Base-by-base conservation (phyloP, 2,888 invertebrate species). In the Dynastes tityus region DNA sequence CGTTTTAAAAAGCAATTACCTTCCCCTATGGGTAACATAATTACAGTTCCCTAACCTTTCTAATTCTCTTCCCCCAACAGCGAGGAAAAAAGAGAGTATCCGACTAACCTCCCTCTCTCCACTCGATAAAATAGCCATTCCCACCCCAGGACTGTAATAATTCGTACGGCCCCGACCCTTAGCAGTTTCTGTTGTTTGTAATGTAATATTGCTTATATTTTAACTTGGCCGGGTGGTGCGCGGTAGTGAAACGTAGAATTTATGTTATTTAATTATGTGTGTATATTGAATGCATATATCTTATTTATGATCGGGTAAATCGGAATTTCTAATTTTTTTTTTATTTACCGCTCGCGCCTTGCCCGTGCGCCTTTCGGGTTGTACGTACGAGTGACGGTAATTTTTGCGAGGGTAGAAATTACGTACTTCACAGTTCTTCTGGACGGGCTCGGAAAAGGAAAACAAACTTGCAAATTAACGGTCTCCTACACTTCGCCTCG, bases 1-100 rank as follows among this genome's bases (percentile, higher is more conserved):
- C 83, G 86, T 85, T 87, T 88, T 88, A 87, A 88, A 88, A 88
- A 87, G 86, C 87, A 88, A 88, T 88, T 88, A 87, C 86, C 86
- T 83, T 82, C 83, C 85, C 86, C 85, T 85, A 80, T 84, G 83
- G 55, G 85, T 86, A 87, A 87, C 85, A 86, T 87, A 88, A 88
- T 88, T 87, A 87, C 86, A 74, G 73, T 74, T 74, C 73, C 73
- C 73, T 74, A 74, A 74, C 73, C 73, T 74, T 74, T 45, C 73
- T 74, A 61, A 85, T 84, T 84, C 85, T 85, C 83, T 80, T 77
- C 77, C 71, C 74, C 71, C 77, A 79, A 74, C 80, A 79, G 80
- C 82, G 5, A 37, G 84, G 82, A 84, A 86, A 73, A 61, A 63
- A 71, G 45, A 45, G 61, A 74, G 61, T 74, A 87, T 80, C 78